phyloP scores from a whole-genome alignment of 2,888 invertebrate genomes.

The Agrotis exclamationis region DNA sequence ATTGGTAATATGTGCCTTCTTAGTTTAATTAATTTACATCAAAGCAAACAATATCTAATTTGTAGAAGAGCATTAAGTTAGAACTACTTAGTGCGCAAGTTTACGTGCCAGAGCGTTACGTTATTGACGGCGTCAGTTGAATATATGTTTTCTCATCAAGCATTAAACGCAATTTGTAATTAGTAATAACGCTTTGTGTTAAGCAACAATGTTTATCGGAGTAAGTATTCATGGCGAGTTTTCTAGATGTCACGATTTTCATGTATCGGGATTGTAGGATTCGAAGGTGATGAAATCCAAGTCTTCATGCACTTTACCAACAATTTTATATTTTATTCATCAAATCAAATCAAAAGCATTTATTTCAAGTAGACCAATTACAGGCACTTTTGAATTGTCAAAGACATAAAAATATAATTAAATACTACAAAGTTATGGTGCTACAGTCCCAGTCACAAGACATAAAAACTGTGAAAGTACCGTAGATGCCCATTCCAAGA shows the following conservation, averaged over 20 bases:
- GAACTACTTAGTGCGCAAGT: conserved; percentile 41
- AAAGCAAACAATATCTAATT: conserved; percentile 49
- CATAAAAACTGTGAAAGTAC: too few species aligned
- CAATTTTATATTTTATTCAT: too few species aligned
- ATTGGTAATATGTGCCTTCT: conserved; percentile 24
- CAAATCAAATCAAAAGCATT: too few species aligned
- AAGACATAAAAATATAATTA: too few species aligned
- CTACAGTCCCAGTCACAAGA: too few species aligned
- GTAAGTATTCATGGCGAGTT: conserved; percentile 22
- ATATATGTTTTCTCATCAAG: conserved; percentile 47
- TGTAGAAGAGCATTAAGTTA: conserved; percentile 37
- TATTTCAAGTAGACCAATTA: too few species aligned
- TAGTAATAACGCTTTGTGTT: conserved; percentile 8
- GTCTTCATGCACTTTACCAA: too few species aligned
- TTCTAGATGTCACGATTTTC: conserved; percentile 25
- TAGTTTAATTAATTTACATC: conserved; percentile 40
- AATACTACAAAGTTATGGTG: too few species aligned
- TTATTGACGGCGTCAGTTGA: conserved; percentile 36
- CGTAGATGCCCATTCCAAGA: too few species aligned
- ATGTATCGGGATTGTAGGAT: conserved; percentile 1
- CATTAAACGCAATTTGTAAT: conserved; percentile 25
- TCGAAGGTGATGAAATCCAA: too few species aligned
- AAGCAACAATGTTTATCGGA: conserved; percentile 14
- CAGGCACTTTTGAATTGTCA: too few species aligned
- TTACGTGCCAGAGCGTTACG: conserved; percentile 5